Evolutionary conservation across 2,113 vertebrate genomes (phyloP), one percentile per base, ranked within the genome.

Genomic region (Channa argus): DNA sequence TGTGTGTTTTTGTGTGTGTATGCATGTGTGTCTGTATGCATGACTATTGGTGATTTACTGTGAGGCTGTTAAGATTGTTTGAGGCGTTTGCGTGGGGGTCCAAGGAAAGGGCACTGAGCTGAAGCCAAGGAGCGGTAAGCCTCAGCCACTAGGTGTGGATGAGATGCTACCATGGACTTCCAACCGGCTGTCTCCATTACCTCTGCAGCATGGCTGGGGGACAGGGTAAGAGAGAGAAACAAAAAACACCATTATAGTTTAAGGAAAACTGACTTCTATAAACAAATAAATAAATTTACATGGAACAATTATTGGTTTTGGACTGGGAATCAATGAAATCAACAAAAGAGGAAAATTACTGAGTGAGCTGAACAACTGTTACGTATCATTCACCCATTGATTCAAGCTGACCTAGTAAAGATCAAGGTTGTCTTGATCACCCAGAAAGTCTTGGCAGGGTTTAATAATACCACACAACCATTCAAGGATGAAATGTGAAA

Each of bases 131-230:
- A 99, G 86, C 97, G 97, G 75, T 99, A 99, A 0, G 98, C 98
- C 86, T 99, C 98, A 0, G 98, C 98, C 90, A 99, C 98, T 93
- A 99, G 94, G 83, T 99, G 97, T 5, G 98, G 98, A 71, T 99
- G 97, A 0, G 98, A 99, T 0, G 95, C 96, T 15, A 98, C 97
- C 98, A 99, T 99, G 2, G 98, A 97, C 92, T 98, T 98, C 97
- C 97, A 99, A 24, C 98, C 97, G 0, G 98, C 96, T 1, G 98
- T 99, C 92, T 99, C 98, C 97, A 99, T 96, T 82, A 99, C 98
- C 66, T 99, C 98, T 0, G 98, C 92, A 14, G 92, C 92, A 1
- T 92, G 92, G 64, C 91, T 91, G 77, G 13, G 71, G 61, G 53
- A 53, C 0, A 3, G 11, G 41, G n/a, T 2, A 13, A 7, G 3